Percentiles rank a stretch among this genome's conserved stretches.
phyloP scores from a whole-genome alignment of 2,113 vertebrate species.

The Rhagologus leucostigma region DNA sequence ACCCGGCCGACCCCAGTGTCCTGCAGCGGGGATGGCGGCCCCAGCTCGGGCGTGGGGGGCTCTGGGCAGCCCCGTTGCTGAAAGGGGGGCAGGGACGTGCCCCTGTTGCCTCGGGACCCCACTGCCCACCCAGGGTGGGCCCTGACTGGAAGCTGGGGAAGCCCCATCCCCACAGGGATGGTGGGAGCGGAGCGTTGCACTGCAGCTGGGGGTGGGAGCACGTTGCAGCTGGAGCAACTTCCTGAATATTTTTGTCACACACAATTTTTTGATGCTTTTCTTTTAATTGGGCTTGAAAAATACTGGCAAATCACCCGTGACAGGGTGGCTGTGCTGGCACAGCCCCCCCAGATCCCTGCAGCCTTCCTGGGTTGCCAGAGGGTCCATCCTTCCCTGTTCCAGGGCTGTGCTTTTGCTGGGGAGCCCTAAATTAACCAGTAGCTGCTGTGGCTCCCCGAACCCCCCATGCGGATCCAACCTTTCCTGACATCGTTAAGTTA shows the following conservation, averaged over 20 bases:
- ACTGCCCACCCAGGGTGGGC: background rate
- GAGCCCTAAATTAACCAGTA: background rate
- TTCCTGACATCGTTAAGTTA: background rate
- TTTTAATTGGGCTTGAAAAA: background rate
- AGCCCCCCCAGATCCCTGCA: background rate
- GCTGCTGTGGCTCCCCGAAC: background rate
- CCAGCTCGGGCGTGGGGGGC: accelerated
- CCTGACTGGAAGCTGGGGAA: background rate
- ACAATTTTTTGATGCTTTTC: background rate
- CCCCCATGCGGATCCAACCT: accelerated
- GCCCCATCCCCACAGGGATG: background rate
- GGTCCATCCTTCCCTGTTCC: background rate
- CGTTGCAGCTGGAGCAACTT: background rate
- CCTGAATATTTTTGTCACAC: background rate
- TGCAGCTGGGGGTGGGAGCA: background rate
- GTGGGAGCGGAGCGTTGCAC: background rate
- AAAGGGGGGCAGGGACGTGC: accelerated
- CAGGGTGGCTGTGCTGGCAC: background rate
- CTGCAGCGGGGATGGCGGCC: background rate
- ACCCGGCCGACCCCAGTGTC: accelerated
- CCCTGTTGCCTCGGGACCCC: background rate
- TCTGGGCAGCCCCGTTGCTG: background rate
- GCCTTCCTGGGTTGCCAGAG: background rate
- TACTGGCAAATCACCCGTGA: accelerated
- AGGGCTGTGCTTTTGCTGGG: background rate